Conservation (phyloP, 2,113 vertebrate genomes). For the Turnix velox region DNA sequence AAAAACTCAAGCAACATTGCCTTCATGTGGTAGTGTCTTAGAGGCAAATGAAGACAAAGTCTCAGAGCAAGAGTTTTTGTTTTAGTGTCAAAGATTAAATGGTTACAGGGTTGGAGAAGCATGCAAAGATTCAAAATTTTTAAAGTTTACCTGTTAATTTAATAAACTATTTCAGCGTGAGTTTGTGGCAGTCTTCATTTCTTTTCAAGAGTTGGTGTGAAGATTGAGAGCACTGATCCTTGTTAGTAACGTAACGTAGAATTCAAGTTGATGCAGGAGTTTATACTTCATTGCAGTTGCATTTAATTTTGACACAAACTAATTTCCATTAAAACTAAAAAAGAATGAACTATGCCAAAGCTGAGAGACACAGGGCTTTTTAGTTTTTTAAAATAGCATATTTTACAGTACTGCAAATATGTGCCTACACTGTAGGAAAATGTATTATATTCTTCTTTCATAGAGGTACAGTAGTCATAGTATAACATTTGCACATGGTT, state of each 20-base stretch:
- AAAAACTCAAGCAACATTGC: not conserved
- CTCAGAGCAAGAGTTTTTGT: not conserved
- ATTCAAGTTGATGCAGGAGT: not conserved
- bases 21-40: not conserved
- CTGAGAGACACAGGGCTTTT: not conserved
- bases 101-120: not conserved
- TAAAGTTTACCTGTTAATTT: not conserved
- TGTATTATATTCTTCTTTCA: not conserved
- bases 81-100: not conserved
- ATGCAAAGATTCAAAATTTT: not conserved
- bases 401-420: not conserved
- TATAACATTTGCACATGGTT: not conserved
- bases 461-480: not conserved
- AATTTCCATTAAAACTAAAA: not conserved
- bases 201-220: not conserved
- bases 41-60: not conserved
- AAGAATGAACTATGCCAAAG: not conserved
- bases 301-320: not conserved
- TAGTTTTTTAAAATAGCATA: not conserved
- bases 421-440: not conserved
- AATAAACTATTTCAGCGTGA: not conserved
- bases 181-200: not conserved
- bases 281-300: not conserved
- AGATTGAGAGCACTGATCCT: not conserved
- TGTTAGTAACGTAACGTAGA: not conserved